A percentile compares a stretch with the other conserved stretches of the same genome.
phyloP scores from a whole-genome alignment of 2,113 vertebrate genomes.

The Calonectris borealis region DNA sequence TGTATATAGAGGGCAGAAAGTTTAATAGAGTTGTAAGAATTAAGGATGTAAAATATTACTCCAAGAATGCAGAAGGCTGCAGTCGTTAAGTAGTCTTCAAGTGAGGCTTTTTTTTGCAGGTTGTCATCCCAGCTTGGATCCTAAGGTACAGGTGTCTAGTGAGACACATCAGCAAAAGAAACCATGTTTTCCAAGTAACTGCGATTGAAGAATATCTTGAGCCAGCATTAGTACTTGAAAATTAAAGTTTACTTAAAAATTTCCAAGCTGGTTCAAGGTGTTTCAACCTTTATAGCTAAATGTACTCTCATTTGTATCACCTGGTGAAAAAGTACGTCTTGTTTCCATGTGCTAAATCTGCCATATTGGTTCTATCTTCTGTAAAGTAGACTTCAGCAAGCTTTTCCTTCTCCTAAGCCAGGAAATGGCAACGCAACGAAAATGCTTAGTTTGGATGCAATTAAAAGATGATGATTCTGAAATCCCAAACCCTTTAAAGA shows the following conservation, averaged over 20 bases:
- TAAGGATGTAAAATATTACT: neutral
- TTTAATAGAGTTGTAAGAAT: neutral
- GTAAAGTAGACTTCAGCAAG: neutral
- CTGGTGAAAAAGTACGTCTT: neutral
- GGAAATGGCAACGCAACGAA: neutral
- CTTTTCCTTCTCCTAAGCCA: neutral
- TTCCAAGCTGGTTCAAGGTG: neutral
- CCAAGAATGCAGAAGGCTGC: neutral
- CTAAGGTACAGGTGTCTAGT: neutral
- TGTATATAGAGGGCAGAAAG: neutral
- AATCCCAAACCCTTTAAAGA: neutral
- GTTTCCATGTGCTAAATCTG: neutral
- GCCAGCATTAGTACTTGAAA: neutral
- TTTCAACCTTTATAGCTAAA: neutral
- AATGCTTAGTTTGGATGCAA: neutral
- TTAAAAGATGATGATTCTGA: neutral
- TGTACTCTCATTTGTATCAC: neutral
- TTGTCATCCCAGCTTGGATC: neutral
- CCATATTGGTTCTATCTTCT: neutral
- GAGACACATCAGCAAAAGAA: neutral
- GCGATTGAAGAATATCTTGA: neutral
- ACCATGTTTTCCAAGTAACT: neutral
- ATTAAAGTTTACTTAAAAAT: neutral
- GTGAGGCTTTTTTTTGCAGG: neutral
- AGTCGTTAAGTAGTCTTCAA: neutral